Evolutionary conservation across 23 tunicate species (phyloP).

Genomic region (Phallusia fumigata): DNA sequence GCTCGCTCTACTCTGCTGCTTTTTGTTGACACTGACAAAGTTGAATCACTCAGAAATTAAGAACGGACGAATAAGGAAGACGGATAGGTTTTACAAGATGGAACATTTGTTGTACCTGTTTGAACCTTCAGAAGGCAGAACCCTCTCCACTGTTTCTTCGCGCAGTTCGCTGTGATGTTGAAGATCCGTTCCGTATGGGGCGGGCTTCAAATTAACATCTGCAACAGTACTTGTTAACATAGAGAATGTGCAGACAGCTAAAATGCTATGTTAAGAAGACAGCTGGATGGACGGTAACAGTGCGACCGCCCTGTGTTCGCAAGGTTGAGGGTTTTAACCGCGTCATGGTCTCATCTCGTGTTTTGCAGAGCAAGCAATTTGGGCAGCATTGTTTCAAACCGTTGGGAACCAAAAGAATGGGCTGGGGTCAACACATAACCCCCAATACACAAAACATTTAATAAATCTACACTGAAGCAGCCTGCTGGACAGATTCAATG

Average conservation of each 20-base stretch:
- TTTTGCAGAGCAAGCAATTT: too few species aligned
- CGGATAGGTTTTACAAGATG: background rate
- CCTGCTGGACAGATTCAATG: too few species aligned
- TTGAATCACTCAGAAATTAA: background rate
- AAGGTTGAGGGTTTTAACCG: too few species aligned
- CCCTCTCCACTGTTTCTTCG: slow-evolving; percentile 46
- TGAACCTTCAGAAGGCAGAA: slow-evolving; percentile 20
- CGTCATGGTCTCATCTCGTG: too few species aligned
- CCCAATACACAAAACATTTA: too few species aligned
- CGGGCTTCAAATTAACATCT: slow-evolving; percentile 3
- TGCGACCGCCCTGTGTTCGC: too few species aligned
- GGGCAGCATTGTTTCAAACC: too few species aligned
- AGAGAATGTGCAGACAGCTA: background rate
- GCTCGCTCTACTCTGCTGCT: background rate
- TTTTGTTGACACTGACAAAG: background rate
- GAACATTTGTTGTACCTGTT: background rate
- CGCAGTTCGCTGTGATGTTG: slow-evolving; percentile 27
- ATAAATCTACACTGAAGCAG: too few species aligned
- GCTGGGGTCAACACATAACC: too few species aligned
- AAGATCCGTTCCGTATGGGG: slow-evolving; percentile 13
- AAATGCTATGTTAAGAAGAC: background rate
- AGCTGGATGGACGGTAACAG: too few species aligned
- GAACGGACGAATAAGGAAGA: background rate
- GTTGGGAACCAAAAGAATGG: too few species aligned
- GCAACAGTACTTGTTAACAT: background rate